Base-by-base conservation (phyloP, 2,888 invertebrate species). In the Agrotis ipsilon region DNA sequence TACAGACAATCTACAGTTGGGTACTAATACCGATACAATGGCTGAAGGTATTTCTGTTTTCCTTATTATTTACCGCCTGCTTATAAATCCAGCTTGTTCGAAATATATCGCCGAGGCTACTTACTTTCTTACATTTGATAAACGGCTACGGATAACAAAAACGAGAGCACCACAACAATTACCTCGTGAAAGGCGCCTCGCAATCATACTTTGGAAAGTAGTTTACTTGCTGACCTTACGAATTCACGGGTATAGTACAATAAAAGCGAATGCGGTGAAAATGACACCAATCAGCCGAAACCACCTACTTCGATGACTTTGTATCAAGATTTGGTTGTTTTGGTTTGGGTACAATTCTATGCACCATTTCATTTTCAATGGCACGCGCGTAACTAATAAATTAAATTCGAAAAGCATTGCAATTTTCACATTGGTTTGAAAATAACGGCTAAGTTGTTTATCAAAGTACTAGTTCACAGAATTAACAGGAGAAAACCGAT, bases 181-280 rank as follows among this genome's bases (percentile, higher is more conserved):
- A 92, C 91, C 75, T 83, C 84, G 94, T 92, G 94, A 95, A 95
- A 94, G 94, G 92, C 90, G 81, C 76, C 85, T 79, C 68, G 81
- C 86, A 90, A 90, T 92, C 89, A 91, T 88, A 88, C 87, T 92
- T 93, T 93, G 93, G 94, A 95, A 95, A 94, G 94, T 91, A 86
- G 89, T 87, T 89, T 89, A 89, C 84, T 89, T 89, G 80, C 85
- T 91, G 91, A 93, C 91, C 92, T 94, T 92, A 92, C 88, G 84
- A 91, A 92, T 92, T 92, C 74, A 79, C 79, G 65, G 80, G 75
- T 83, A 80, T 76, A 81, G 75, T 73, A 80, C 78, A 80, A 83
- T 78, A 84, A 85, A 85, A 83, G 74, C 68, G 66, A 83, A 76
- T 81, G 66, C 70, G 80, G 86, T 79, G 85, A 88, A 90, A 89